These are phyloP conservation scores for Idaea aversata DNA, from an alignment of 2,888 invertebrate species.

Conservation along the genomic window DNA sequence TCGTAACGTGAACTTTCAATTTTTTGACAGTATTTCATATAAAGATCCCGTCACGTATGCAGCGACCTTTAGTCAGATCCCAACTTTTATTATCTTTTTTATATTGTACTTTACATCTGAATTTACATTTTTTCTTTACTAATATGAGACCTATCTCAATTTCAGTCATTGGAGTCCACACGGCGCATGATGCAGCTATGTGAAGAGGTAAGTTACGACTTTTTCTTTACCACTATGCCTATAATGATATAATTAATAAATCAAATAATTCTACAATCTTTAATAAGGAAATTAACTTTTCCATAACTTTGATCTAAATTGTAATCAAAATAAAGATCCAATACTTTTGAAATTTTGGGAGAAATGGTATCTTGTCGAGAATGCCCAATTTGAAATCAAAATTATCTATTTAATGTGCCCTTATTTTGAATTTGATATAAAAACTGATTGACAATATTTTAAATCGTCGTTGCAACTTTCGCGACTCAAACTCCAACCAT, in stretches of 20 bases:
- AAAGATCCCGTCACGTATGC: no score
- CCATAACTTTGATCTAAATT: slow-evolving; percentile 1
- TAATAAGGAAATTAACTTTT: not conserved
- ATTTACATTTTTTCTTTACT: not conserved
- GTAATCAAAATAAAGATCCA: not conserved
- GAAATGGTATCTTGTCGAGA: slow-evolving; percentile 48
- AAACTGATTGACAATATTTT: slow-evolving; percentile 26
- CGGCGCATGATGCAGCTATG: slow-evolving; percentile 95
- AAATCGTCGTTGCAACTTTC: not conserved
- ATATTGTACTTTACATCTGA: no score
- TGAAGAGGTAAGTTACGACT: slow-evolving; percentile 88
- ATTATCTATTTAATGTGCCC: slow-evolving; percentile 15
- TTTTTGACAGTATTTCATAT: no score
- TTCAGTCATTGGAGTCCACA: slow-evolving; percentile 95
- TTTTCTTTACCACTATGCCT: slow-evolving; percentile 5
- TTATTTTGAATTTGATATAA: slow-evolving; percentile 48
- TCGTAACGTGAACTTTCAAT: no score
- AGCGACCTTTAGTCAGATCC: no score
- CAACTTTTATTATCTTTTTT: no score
- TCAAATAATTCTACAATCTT: not conserved
- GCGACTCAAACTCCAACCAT: not conserved
- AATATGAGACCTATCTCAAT: slow-evolving; percentile 42
- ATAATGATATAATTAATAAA: not conserved
- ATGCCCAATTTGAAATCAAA: slow-evolving; percentile 37
- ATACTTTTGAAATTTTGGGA: slow-evolving; percentile 29